Evolutionary conservation across 2,888 invertebrate species (phyloP).

Genomic region (Fragum fragum): DNA sequence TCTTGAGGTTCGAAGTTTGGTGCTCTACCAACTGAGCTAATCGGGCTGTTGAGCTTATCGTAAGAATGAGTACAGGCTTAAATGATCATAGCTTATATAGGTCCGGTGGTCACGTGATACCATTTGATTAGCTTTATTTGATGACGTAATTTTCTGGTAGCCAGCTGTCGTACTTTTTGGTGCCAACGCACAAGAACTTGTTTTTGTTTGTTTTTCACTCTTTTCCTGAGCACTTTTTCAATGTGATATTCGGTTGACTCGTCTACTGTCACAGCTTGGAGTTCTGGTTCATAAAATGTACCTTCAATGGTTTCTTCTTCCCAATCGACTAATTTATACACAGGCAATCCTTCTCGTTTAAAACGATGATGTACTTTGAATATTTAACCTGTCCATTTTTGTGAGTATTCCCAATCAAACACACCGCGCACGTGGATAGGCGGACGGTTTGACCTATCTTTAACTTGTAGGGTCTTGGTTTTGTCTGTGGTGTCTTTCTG

Average conservation of each 20-base stretch:
- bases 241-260: constrained; percentile 40
- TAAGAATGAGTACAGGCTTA: neutral
- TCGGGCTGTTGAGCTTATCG: too few species aligned
- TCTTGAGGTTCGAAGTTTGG: too few species aligned
- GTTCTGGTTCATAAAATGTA: constrained; percentile 49
- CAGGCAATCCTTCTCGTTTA: constrained; percentile 34
- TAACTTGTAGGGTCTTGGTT: constrained; percentile 28
- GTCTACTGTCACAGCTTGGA: constrained; percentile 50
- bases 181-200: constrained; percentile 59
- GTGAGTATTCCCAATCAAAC: constrained; percentile 55
- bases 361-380: constrained; percentile 43
- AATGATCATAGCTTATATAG: neutral
- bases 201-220: constrained; percentile 35
- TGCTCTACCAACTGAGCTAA: too few species aligned
- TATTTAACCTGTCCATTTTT: constrained; percentile 57
- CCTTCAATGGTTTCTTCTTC: constrained; percentile 41
- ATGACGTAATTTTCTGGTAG: constrained; percentile 30
- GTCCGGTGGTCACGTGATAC: constrained; percentile 1
- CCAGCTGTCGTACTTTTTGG: constrained; percentile 53
- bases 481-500: neutral
- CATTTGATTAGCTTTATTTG: constrained; percentile 2
- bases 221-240: constrained; percentile 49
- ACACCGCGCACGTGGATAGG: constrained; percentile 36
- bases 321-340: constrained; percentile 48
- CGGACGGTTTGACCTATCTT: constrained; percentile 49